These are phyloP conservation scores for Ormyrus pomaceus DNA, from an alignment of 2,888 invertebrate genomes.

Conservation along the genomic window DNA sequence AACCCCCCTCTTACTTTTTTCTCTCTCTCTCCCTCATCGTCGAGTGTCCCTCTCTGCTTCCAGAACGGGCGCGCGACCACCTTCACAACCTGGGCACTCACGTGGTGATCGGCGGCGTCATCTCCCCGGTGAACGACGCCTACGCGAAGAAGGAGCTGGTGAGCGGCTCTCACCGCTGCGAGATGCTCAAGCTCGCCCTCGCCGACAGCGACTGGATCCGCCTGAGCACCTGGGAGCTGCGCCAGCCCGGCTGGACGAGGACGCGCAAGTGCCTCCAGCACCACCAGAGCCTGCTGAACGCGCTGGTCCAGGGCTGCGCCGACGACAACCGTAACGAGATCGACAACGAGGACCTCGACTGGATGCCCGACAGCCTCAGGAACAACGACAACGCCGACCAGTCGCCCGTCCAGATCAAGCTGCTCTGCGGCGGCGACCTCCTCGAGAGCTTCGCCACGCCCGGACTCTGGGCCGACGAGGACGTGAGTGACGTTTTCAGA, in stretches of 20 bases:
- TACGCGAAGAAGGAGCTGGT: conserved; percentile 91
- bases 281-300: conserved; percentile 83
- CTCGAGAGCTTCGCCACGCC: conserved; percentile 95
- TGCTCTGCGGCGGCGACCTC: conserved; percentile 95
- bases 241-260: conserved; percentile 89
- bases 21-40: no score
- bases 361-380: conserved; percentile 79
- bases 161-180: conserved; percentile 84
- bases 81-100: conserved; percentile 86
- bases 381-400: conserved; percentile 70
- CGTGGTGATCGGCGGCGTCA: conserved; percentile 91
- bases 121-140: conserved; percentile 96
- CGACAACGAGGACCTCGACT: conserved; percentile 75
- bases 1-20: no score
- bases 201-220: conserved; percentile 90
- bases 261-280: conserved; percentile 89
- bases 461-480: conserved; percentile 92
- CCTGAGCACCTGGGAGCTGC: conserved; percentile 91
- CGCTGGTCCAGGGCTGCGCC: conserved; percentile 72
- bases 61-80: conserved; percentile 94
- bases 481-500: conserved; percentile 77
- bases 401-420: conserved; percentile 82
- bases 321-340: conserved; percentile 65
- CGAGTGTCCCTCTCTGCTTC: no score
- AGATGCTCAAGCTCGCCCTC: conserved; percentile 90